A percentile compares a stretch with the other conserved stretches of the same genome.
phyloP scores from a whole-genome alignment of 1,140 invertebrate genomes.

The Helicoverpa zea region DNA sequence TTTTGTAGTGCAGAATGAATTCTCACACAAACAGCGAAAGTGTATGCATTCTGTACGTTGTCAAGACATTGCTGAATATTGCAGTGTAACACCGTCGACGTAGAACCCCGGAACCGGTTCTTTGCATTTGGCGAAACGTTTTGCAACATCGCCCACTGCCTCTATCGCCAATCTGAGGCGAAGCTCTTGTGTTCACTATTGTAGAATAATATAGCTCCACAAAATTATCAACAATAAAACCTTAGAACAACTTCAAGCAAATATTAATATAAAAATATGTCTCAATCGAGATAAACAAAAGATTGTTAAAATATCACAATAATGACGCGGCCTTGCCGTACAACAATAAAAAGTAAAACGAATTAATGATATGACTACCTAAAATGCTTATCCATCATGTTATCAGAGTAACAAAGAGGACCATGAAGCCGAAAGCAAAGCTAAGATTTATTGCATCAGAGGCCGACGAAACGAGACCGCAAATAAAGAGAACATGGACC shows the following conservation, averaged over 20 bases:
- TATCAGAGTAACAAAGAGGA: slow-evolving; percentile 82
- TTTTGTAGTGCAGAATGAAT: slow-evolving; percentile 41
- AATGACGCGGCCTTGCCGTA: slow-evolving; percentile 45
- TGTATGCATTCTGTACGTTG: slow-evolving; percentile 54
- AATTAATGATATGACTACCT: slow-evolving; percentile 63
- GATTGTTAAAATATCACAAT: slow-evolving; percentile 50
- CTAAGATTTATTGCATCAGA: slow-evolving; percentile 83
- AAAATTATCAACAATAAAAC: slow-evolving; percentile 1
- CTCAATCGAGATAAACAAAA: slow-evolving; percentile 29
- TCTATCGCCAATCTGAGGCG: slow-evolving; percentile 15
- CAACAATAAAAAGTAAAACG: slow-evolving; percentile 51
- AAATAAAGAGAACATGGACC: slow-evolving; percentile 86
- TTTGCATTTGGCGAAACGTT: slow-evolving; percentile 71
- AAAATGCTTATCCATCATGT: slow-evolving; percentile 81
- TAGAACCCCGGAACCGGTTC: slow-evolving; percentile 70
- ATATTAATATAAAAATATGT: slow-evolving; percentile 6
- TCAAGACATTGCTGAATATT: slow-evolving; percentile 54
- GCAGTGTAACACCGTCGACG: slow-evolving; percentile 49
- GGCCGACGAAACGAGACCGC: slow-evolving; percentile 84
- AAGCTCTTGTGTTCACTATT: not conserved
- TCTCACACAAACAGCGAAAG: slow-evolving; percentile 69
- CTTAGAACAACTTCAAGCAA: not conserved
- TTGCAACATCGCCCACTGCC: slow-evolving; percentile 66
- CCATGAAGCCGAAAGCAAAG: slow-evolving; percentile 78
- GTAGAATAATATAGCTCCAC: no score